Base-by-base conservation (phyloP, 2,113 vertebrate species). In the Monopterus albus region DNA sequence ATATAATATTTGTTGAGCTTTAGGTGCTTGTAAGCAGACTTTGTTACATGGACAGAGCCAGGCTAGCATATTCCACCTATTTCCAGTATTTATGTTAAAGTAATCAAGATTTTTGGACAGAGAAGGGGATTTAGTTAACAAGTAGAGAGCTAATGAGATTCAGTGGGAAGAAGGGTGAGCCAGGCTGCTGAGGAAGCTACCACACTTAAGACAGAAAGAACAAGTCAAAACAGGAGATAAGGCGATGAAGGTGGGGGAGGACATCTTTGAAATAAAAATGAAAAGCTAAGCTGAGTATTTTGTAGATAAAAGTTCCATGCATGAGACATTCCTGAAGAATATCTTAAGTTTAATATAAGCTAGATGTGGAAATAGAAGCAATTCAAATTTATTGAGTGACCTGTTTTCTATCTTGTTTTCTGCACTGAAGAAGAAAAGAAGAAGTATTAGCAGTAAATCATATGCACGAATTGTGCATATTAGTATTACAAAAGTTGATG, bases 291-390 rank as follows among this genome's bases (percentile, higher is more conserved):
- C 55, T 83, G 43, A 81, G 69, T 77, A 39, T 75, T 74, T 66
- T 3, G 67, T 63, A 4, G n/a, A 28, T n/a, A 39, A 21, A 28
- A 47, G 57, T 56, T 23, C 1, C 25, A 4, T 42, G 73, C 55
- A 31, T 70, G 59, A 60, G 36, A 62, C 66, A 75, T 78, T 78
- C 49, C 66, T 62, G 61, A 63, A 65, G 9, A 64, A 79, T 68
- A 23, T 70, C 76, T 72, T 0, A 73, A 0, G n/a, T 49, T 52
- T 73, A 40, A 36, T 36, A n/a, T 40, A 35, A 33, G 9, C 38
- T 14, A 39, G 26, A 57, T 47, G 20, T 2, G 60, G 20, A 49
- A 68, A 72, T 36, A 40, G 36, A 70, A 29, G 38, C 12, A 31
- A 56, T 39, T 6, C 13, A 11, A 49, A 9, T 14, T 20, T 35